phyloP scores from a whole-genome alignment of 2,113 vertebrate genomes.

The Leptosomus discolor region DNA sequence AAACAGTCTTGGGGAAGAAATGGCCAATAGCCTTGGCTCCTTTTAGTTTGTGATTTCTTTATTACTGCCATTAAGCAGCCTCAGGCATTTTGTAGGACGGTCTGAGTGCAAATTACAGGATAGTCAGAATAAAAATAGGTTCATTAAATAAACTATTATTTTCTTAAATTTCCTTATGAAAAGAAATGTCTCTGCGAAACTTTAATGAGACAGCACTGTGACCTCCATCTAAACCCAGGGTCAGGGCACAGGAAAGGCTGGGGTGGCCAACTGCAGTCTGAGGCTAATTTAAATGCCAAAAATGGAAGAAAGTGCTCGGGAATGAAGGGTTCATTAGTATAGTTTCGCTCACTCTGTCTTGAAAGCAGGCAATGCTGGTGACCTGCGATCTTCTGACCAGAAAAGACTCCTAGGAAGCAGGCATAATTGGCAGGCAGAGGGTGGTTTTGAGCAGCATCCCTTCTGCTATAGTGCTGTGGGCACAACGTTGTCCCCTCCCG shows the following conservation, averaged over 20 bases:
- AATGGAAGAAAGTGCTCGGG: not conserved
- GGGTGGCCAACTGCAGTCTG: not conserved
- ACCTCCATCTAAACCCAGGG: not conserved
- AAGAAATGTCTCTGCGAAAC: not conserved
- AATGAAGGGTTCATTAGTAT: not conserved
- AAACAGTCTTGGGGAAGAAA: not conserved
- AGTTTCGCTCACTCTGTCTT: fast-evolving
- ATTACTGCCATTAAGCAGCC: not conserved
- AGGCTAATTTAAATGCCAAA: not conserved
- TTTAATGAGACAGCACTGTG: not conserved
- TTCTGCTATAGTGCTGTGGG: not conserved
- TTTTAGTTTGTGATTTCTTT: not conserved
- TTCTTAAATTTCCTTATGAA: not conserved
- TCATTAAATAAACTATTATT: not conserved
- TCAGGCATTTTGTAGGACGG: not conserved
- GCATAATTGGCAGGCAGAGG: not conserved
- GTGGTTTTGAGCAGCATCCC: not conserved
- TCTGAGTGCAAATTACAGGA: not conserved
- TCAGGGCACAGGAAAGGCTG: not conserved
- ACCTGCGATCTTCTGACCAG: not conserved
- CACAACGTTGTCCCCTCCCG: not conserved
- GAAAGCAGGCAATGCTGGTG: not conserved
- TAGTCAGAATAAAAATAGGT: not conserved
- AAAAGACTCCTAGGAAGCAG: not conserved
- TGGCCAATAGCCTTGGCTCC: not conserved